Evolutionary conservation across 2,113 vertebrate species (phyloP).

Genomic region (Peromyscus polionotus): DNA sequence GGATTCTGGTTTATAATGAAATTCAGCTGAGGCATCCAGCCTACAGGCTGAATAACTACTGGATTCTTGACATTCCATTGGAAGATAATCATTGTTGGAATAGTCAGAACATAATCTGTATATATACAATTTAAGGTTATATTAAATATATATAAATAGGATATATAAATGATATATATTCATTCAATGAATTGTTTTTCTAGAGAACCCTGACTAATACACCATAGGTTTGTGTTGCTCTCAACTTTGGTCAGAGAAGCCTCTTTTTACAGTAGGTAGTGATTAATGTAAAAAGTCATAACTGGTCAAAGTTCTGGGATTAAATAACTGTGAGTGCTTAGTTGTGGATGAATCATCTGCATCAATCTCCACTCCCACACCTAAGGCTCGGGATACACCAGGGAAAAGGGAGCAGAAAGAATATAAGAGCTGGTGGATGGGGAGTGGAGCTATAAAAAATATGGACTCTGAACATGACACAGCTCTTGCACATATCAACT

Average conservation of each 20-base stretch:
- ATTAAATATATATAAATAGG: neutral
- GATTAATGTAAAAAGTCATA: neutral
- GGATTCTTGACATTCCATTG: neutral
- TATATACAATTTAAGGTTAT: too few species aligned
- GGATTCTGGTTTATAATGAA: neutral
- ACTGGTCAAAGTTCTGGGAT: neutral
- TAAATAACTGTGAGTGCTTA: neutral
- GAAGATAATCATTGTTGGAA: neutral
- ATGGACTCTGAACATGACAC: neutral
- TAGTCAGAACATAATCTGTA: neutral
- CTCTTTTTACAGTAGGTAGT: neutral
- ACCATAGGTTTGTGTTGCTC: neutral
- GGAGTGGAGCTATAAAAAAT: neutral
- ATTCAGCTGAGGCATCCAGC: neutral
- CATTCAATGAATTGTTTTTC: neutral
- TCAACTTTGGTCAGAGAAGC: neutral
- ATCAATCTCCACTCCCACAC: neutral
- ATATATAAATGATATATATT: neutral
- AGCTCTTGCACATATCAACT: neutral
- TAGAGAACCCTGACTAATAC: neutral
- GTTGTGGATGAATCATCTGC: neutral
- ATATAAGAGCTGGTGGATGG: neutral
- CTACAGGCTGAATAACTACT: neutral
- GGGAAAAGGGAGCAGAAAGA: neutral
- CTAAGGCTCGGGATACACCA: neutral